These are phyloP conservation scores for Drosophila pallidifrons DNA, from an alignment of 1,140 invertebrate genomes.

Conservation along the genomic window DNA sequence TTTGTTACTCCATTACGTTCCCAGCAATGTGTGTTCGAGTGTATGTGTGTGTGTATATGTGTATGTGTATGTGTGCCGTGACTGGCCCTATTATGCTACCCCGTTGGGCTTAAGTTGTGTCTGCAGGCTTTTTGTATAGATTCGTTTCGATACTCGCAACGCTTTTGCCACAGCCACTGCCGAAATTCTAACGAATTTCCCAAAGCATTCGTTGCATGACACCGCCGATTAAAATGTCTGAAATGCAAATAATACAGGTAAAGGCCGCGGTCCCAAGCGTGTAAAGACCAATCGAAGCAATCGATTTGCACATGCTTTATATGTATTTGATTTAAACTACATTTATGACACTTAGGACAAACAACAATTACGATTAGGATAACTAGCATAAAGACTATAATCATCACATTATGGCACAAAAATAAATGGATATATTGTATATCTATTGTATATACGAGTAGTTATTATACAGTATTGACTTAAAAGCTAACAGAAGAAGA, in stretches of 20 bases:
- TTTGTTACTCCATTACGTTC: slow-evolving; percentile 78
- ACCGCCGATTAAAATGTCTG: slow-evolving; percentile 8
- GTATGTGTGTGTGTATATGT: slow-evolving; percentile 18
- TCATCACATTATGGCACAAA: slow-evolving; percentile 84
- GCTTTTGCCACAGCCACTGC: slow-evolving; percentile 1
- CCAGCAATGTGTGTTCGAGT: slow-evolving; percentile 32
- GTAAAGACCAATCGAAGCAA: not conserved
- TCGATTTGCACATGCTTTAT: not conserved
- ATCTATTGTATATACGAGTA: slow-evolving; percentile 15
- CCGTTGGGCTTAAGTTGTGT: slow-evolving; percentile 34
- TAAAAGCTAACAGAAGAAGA: not conserved
- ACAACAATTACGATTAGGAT: slow-evolving; percentile 75
- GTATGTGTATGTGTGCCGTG: slow-evolving; percentile 21
- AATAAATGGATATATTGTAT: slow-evolving; percentile 40
- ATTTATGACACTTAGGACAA: slow-evolving; percentile 42
- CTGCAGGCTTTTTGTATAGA: slow-evolving; percentile 26
- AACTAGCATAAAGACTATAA: slow-evolving; percentile 76
- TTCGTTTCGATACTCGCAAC: slow-evolving; percentile 12
- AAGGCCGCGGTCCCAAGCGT: no score
- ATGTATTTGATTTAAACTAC: slow-evolving; percentile 29
- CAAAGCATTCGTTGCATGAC: slow-evolving; percentile 9
- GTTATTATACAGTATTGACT: slow-evolving; percentile 12
- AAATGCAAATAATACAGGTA: no score
- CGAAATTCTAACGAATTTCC: slow-evolving; percentile 17
- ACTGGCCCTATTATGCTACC: slow-evolving; percentile 33